A percentile compares a stretch with the other conserved stretches of the same genome.
Evolutionary conservation across 2,113 vertebrate species (phyloP).

Genomic region (Chrysochloris asiatica): DNA sequence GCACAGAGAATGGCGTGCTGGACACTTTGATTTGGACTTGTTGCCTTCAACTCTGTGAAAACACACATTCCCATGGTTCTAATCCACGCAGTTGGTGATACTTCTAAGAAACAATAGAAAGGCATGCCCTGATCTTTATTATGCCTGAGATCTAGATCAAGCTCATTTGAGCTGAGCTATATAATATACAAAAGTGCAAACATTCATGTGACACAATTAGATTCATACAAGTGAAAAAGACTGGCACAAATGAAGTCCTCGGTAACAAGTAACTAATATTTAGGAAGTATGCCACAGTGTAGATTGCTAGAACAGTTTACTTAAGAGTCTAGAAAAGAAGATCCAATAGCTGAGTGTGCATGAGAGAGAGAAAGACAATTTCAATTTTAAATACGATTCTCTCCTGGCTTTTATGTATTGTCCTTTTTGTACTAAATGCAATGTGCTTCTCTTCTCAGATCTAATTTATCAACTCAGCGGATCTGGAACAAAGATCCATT

Average conservation of each 20-base stretch:
- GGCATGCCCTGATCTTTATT: background rate
- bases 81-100: background rate
- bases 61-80: background rate
- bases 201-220: constrained; percentile 3
- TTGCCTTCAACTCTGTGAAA: background rate
- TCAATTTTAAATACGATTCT: background rate
- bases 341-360: background rate
- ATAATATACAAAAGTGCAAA: constrained; percentile 35
- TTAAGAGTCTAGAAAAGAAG: background rate
- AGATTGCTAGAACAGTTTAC: background rate
- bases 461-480: constrained; percentile 44
- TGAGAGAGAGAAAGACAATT: background rate
- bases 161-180: constrained; percentile 16
- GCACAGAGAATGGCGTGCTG: background rate
- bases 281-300: background rate
- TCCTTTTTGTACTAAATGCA: constrained; percentile 42
- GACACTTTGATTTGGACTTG: background rate
- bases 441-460: background rate
- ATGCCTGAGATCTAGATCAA: background rate
- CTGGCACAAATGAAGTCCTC: background rate
- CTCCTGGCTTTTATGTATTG: background rate
- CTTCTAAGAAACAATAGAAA: background rate
- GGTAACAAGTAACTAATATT: background rate
- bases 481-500: constrained; percentile 16
- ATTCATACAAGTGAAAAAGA: constrained; percentile 14